A percentile compares a stretch with the other conserved stretches of the same genome.
These are phyloP conservation scores for Mungos mungo DNA, from an alignment of 2,113 vertebrate genomes.

Conservation along the genomic window DNA sequence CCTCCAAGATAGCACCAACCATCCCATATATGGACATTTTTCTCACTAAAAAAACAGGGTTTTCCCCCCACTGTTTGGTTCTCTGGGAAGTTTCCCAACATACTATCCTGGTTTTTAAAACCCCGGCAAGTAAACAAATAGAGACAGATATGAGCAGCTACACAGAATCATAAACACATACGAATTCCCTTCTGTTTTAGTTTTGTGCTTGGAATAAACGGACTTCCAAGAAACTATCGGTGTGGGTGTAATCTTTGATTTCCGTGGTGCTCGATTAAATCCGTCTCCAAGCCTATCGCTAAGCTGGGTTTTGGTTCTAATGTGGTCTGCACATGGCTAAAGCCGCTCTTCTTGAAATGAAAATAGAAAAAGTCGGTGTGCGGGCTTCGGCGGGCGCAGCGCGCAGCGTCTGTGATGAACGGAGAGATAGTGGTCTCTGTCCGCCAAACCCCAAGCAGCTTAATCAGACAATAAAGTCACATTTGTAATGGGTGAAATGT, in stretches of 20 bases:
- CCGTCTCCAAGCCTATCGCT: background rate
- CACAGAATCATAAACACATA: conserved; percentile 20
- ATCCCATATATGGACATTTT: conserved; percentile 26
- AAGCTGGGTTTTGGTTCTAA: conserved; percentile 53
- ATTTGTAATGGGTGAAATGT: background rate
- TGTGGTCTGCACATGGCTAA: background rate
- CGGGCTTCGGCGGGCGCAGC: background rate
- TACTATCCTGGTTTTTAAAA: background rate
- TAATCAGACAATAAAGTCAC: background rate
- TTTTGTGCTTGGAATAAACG: conserved; percentile 54
- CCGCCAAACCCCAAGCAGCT: background rate
- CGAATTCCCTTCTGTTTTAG: conserved; percentile 41
- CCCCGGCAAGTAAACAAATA: background rate
- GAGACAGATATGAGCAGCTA: background rate
- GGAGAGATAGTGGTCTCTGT: background rate
- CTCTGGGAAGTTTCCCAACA: background rate
- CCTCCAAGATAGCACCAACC: conserved; percentile 54
- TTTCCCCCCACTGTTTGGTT: conserved; percentile 16
- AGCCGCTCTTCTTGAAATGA: conserved; percentile 29
- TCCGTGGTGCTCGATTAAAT: background rate
- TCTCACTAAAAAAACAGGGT: background rate
- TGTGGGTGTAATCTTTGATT: conserved; percentile 46
- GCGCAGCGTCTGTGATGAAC: background rate
- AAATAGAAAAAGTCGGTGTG: conserved; percentile 32
- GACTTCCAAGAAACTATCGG: conserved; percentile 47